Percentiles rank a stretch among this genome's conserved stretches.
These are phyloP conservation scores for Hippocampus zosterae DNA, from an alignment of 2,113 vertebrate genomes.

Conservation along the genomic window DNA sequence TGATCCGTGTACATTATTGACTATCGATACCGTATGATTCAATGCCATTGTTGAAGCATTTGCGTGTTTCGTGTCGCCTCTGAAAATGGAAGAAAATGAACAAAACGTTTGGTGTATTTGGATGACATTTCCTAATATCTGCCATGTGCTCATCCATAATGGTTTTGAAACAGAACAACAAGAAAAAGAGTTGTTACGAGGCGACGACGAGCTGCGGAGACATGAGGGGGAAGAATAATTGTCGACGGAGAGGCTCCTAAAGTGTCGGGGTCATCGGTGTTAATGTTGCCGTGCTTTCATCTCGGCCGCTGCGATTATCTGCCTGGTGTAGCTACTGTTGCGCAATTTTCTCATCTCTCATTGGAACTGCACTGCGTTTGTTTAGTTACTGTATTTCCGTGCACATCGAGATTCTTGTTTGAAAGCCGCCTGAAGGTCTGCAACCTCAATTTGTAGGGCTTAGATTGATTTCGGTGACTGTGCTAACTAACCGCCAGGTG, in stretches of 20 bases:
- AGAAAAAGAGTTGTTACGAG: not conserved
- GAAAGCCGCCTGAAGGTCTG: constrained; percentile 11
- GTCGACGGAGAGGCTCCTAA: constrained; percentile 65
- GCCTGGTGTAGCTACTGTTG: constrained; percentile 34
- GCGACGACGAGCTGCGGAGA: constrained; percentile 30
- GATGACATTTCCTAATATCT: not conserved
- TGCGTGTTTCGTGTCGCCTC: too few species aligned
- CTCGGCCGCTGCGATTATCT: constrained; percentile 58
- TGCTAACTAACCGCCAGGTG: too few species aligned
- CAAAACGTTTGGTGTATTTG: not conserved
- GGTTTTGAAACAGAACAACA: not conserved
- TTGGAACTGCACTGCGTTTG: constrained; percentile 23
- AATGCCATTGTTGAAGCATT: too few species aligned
- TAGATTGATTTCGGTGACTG: too few species aligned
- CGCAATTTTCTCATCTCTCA: not conserved
- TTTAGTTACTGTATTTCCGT: constrained; percentile 18
- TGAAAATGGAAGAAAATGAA: too few species aligned
- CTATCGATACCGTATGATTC: too few species aligned
- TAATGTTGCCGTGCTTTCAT: constrained; percentile 69
- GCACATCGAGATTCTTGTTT: not conserved
- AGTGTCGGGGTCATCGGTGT: constrained; percentile 65
- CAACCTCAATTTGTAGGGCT: not conserved
- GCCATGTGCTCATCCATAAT: not conserved
- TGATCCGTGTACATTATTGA: too few species aligned
- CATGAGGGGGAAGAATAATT: constrained; percentile 57